Evolutionary conservation across 1,140 invertebrate species (phyloP).

Genomic region (Lepidotrigona ventralis): DNA sequence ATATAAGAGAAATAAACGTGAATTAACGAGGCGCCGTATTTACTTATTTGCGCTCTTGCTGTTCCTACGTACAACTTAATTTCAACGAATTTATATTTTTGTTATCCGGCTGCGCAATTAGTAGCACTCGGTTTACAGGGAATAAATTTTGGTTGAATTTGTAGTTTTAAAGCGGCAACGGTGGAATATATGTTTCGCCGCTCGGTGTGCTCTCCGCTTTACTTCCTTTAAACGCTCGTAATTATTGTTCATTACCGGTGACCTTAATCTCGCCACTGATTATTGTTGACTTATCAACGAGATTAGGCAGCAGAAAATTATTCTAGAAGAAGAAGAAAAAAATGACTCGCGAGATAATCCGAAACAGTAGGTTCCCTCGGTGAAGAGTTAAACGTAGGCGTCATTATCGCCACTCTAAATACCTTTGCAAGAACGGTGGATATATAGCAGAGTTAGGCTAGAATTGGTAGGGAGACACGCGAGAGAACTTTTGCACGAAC

Average conservation of each 20-base stretch:
- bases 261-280: conserved; percentile 25
- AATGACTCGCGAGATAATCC: conserved; percentile 18
- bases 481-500: conserved; percentile 36
- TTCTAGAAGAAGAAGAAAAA: conserved; percentile 17
- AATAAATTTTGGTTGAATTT: conserved; percentile 24
- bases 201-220: too few relatives aligned
- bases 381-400: conserved; percentile 27
- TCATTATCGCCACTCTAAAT: conserved; percentile 43
- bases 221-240: conserved; percentile 15
- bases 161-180: conserved; percentile 16
- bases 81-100: conserved; percentile 39
- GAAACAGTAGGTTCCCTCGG: not conserved
- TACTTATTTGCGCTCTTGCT: conserved; percentile 35
- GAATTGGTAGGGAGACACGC: not conserved
- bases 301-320: conserved; percentile 39
- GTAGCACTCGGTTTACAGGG: not conserved
- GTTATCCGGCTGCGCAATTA: conserved; percentile 11
- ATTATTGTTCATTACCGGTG: conserved; percentile 40
- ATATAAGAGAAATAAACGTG: conserved; percentile 15
- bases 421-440: not conserved
- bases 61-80: conserved; percentile 28
- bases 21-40: conserved; percentile 38
- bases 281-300: conserved; percentile 43
- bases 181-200: not conserved
- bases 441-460: not conserved